Evolutionary conservation across 2,888 invertebrate species (phyloP).

Genomic region (Phortica magna): DNA sequence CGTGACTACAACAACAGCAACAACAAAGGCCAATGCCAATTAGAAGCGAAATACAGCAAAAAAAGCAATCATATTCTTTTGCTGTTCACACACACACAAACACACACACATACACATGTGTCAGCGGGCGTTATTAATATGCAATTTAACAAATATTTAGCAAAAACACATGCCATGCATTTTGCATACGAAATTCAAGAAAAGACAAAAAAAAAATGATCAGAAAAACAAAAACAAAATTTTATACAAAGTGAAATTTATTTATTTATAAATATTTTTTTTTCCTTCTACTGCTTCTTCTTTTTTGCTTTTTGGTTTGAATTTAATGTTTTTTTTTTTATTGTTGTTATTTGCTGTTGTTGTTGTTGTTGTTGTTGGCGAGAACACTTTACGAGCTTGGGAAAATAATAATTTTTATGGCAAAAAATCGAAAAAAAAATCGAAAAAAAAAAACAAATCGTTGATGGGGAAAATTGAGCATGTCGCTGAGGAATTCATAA

Average conservation of each 20-base stretch:
- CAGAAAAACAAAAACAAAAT: conserved; percentile 40
- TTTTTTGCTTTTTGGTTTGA: background rate
- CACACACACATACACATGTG: background rate
- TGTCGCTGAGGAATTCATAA: conserved; percentile 14
- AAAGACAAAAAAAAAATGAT: background rate
- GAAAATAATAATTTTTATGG: conserved; percentile 71
- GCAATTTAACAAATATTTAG: conserved; percentile 76
- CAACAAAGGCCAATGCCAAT: background rate
- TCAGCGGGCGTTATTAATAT: conserved; percentile 72
- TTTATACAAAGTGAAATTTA: conserved; percentile 53
- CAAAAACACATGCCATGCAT: conserved; percentile 63
- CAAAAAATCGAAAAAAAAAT: conserved; percentile 49
- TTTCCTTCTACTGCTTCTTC: no score
- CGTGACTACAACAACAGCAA: background rate
- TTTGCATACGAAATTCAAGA: conserved; percentile 60
- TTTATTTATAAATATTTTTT: conserved; percentile 66
- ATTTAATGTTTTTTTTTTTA: conserved; percentile 3
- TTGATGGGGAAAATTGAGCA: conserved; percentile 33
- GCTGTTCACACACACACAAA: background rate
- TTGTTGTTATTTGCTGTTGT: background rate
- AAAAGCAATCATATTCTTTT: background rate
- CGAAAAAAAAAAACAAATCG: background rate
- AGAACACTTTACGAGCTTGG: conserved; percentile 64
- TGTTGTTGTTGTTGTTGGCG: background rate
- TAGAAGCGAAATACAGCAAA: background rate